A percentile compares a stretch with the other conserved stretches of the same genome.
phyloP scores from a whole-genome alignment of 2,888 invertebrate species.

The Spilosoma lubricipeda region DNA sequence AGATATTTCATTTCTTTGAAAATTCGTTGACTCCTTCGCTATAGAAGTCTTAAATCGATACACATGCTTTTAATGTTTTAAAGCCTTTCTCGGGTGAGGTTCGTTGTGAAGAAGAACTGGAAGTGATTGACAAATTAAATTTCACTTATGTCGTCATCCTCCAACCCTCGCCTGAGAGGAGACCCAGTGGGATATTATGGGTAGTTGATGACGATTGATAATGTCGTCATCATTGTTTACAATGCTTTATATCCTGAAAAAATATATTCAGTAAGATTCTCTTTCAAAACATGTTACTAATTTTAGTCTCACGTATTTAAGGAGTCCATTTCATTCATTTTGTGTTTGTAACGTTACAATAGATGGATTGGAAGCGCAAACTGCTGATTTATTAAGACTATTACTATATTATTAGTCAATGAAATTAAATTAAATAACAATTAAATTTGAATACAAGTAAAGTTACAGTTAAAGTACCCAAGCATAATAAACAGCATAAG shows the following conservation, averaged over 20 bases:
- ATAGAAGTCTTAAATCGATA: too few relatives aligned
- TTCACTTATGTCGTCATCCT: too few relatives aligned
- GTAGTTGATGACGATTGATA: too few relatives aligned
- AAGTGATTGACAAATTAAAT: too few relatives aligned
- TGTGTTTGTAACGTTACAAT: neutral
- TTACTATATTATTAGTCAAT: neutral
- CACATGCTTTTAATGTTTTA: too few relatives aligned
- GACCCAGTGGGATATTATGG: too few relatives aligned
- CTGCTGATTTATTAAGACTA: too few relatives aligned
- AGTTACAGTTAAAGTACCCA: neutral
- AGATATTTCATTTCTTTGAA: too few relatives aligned
- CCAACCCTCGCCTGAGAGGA: too few relatives aligned
- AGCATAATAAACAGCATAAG: neutral
- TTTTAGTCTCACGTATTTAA: neutral
- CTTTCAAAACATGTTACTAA: neutral
- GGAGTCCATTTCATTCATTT: neutral
- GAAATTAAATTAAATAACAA: neutral
- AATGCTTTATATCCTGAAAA: neutral
- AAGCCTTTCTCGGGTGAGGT: too few relatives aligned
- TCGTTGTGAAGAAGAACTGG: too few relatives aligned
- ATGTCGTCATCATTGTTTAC: neutral
- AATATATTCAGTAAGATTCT: neutral
- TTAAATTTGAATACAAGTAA: neutral
- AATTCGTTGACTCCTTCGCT: too few relatives aligned
- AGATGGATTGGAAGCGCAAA: neutral